These are phyloP conservation scores for Gulo gulo DNA, from an alignment of 2,113 vertebrate species.

Conservation along the genomic window DNA sequence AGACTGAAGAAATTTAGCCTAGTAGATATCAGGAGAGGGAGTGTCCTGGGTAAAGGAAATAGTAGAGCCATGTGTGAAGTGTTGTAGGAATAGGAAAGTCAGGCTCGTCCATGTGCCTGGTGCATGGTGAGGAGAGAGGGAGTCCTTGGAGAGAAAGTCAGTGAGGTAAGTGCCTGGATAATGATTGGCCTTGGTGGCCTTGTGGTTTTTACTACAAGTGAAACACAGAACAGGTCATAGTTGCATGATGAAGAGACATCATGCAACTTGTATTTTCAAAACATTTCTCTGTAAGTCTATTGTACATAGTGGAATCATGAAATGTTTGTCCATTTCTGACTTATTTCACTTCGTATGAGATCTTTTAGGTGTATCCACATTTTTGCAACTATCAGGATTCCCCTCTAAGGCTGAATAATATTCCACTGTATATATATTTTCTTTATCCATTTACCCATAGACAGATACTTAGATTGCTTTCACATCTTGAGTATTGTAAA, in stretches of 20 bases:
- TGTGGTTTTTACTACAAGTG: neutral
- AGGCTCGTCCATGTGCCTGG: neutral
- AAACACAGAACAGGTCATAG: neutral
- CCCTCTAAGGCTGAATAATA: neutral
- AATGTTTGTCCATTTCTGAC: neutral
- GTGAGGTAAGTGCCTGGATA: too few relatives aligned
- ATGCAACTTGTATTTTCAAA: neutral
- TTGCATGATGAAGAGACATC: neutral
- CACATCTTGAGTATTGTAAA: neutral
- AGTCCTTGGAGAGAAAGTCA: neutral
- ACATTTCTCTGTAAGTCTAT: neutral
- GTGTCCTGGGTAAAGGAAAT: neutral
- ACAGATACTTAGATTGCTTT: neutral
- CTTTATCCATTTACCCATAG: neutral
- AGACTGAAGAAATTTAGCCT: neutral
- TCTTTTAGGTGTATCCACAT: neutral
- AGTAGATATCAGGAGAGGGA: neutral
- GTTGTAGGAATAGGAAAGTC: too few relatives aligned
- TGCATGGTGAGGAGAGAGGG: neutral
- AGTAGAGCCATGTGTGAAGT: neutral
- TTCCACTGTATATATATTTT: neutral
- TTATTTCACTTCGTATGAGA: neutral
- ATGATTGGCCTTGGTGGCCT: accelerated
- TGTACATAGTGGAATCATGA: neutral
- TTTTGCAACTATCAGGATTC: neutral